phyloP scores from a whole-genome alignment of 2,113 vertebrate species.

The Rhagologus leucostigma region DNA sequence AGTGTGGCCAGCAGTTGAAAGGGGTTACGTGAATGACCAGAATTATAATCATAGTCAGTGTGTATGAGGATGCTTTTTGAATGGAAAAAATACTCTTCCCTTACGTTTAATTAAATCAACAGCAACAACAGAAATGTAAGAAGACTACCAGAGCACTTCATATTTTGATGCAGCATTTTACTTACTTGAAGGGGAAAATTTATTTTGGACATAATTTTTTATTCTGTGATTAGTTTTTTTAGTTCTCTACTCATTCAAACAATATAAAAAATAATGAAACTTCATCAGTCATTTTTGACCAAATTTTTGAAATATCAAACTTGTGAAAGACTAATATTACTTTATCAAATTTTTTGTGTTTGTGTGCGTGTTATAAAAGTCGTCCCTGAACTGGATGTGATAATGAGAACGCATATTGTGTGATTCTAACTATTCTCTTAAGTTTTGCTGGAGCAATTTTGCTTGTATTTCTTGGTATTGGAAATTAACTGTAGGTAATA shows the following conservation, averaged over 20 bases:
- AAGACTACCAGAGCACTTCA: background rate
- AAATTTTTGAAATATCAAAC: background rate
- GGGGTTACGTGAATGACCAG: background rate
- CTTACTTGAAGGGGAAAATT: background rate
- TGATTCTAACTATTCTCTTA: background rate
- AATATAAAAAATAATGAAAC: background rate
- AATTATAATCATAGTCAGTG: background rate
- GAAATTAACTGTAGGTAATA: background rate
- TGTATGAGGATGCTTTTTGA: background rate
- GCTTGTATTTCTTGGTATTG: background rate
- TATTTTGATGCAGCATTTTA: background rate
- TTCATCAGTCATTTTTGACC: background rate
- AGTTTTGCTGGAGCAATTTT: background rate
- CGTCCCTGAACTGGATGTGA: too few relatives aligned
- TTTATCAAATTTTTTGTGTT: background rate
- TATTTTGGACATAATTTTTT: background rate
- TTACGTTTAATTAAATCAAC: background rate
- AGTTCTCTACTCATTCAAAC: background rate
- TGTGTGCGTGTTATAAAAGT: too few relatives aligned
- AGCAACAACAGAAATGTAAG: background rate
- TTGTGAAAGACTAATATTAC: background rate
- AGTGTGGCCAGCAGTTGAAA: background rate
- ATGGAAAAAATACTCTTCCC: background rate
- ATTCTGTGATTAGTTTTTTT: background rate
- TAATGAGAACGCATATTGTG: accelerated